These are phyloP conservation scores for Ammodramus savannarum DNA, from an alignment of 2,113 vertebrate genomes.

Conservation along the genomic window DNA sequence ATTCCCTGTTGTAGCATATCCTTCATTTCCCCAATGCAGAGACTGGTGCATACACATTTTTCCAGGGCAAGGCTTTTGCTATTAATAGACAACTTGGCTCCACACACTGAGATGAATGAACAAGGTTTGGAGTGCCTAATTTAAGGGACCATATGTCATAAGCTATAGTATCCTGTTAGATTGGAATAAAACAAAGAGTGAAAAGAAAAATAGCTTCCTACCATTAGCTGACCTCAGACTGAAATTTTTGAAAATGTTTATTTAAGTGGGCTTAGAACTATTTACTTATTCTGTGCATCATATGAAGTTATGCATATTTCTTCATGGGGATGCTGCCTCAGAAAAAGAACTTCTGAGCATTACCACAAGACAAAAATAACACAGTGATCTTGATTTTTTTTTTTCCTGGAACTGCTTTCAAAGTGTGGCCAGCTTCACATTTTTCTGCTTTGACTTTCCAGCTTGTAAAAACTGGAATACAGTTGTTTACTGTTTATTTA, in stretches of 20 bases:
- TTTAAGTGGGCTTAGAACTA: neutral
- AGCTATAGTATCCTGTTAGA: slow-evolving; percentile 20
- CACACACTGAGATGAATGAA: neutral
- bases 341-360: neutral
- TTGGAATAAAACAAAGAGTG: neutral
- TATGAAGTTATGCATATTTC: neutral
- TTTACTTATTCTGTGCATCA: neutral
- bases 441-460: slow-evolving; percentile 7
- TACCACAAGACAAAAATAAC: neutral
- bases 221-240: neutral
- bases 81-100: slow-evolving; percentile 58
- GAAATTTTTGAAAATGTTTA: neutral
- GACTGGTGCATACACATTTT: neutral
- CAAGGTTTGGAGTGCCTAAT: slow-evolving; percentile 30
- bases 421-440: neutral
- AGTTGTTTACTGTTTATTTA: slow-evolving; percentile 12
- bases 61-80: slow-evolving; percentile 28
- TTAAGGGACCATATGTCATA: slow-evolving; percentile 47
- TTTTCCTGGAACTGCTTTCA: neutral
- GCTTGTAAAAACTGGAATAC: neutral
- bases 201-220: slow-evolving; percentile 18
- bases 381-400: neutral
- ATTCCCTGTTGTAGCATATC: slow-evolving; percentile 3
- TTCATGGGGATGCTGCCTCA: neutral
- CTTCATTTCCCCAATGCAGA: neutral